Evolutionary conservation across 2,797 vertebrate species (phyloP).

Genomic region (Phrynocephalus vlangalii): DNA sequence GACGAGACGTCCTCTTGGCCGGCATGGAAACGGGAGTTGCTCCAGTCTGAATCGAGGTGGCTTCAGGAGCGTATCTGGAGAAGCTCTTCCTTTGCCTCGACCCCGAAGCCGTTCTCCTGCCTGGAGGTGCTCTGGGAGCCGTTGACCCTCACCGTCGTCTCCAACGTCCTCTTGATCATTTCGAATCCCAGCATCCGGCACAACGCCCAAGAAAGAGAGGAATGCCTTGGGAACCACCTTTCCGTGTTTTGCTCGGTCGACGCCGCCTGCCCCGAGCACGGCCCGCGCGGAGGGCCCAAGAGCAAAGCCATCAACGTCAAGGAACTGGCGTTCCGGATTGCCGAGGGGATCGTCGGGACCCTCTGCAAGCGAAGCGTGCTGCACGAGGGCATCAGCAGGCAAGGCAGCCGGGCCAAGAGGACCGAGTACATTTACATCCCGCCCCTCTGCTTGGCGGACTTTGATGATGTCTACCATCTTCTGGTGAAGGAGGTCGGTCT

Average conservation of each 20-base stretch:
- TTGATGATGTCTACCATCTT: slow-evolving; percentile 23
- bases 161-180: slow-evolving; percentile 9
- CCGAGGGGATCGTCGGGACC: neutral
- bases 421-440: slow-evolving; percentile 9
- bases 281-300: neutral
- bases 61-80: slow-evolving; percentile 28
- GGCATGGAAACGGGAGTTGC: slow-evolving; percentile 8
- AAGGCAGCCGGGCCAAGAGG: neutral
- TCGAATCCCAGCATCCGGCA: neutral
- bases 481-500: slow-evolving; percentile 28
- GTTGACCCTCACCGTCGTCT: slow-evolving; percentile 9
- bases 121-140: slow-evolving; percentile 37
- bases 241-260: slow-evolving; percentile 20
- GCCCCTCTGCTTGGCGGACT: slow-evolving; percentile 16
- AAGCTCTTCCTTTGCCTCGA: neutral
- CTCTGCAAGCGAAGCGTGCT: slow-evolving; percentile 8
- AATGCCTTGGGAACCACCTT: neutral
- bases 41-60: slow-evolving; percentile 36
- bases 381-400: neutral
- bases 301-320: neutral
- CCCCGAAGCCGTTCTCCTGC: slow-evolving; percentile 4
- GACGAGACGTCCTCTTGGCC: neutral
- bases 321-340: slow-evolving; percentile 13
- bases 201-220: neutral
- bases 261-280: slow-evolving; percentile 4